Percentiles rank a stretch among this genome's conserved stretches.
Conservation (phyloP, 2,113 vertebrate genomes). For the Rhinolophus sinicus region DNA sequence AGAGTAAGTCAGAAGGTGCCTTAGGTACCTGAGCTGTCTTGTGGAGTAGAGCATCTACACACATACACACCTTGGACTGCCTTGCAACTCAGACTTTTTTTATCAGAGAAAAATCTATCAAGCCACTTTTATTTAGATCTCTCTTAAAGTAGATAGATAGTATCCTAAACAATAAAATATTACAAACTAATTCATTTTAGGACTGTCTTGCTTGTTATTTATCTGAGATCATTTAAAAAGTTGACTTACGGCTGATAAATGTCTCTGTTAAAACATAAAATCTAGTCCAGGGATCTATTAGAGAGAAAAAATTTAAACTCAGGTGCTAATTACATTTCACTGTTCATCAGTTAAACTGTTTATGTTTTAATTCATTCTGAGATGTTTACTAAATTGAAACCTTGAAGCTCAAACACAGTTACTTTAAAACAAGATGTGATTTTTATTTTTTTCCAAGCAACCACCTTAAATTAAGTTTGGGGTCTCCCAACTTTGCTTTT, state of each 20-base stretch:
- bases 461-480: neutral
- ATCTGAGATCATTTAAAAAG: conserved; percentile 16
- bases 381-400: conserved; percentile 3
- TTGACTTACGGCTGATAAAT: neutral
- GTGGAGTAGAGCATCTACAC: neutral
- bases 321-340: neutral
- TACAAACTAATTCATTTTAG: neutral
- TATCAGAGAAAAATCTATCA: neutral
- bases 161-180: conserved; percentile 15
- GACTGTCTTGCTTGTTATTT: neutral
- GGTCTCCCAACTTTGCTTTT: neutral
- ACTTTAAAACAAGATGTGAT: neutral
- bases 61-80: neutral
- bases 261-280: neutral
- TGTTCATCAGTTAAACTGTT: neutral
- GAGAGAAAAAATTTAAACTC: neutral
- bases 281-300: neutral
- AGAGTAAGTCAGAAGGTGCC: neutral
- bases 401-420: neutral
- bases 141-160: neutral
- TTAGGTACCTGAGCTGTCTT: neutral
- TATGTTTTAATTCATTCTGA: conserved; percentile 32
- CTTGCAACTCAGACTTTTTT: neutral
- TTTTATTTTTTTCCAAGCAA: neutral
- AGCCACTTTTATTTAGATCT: neutral